Percentiles rank a stretch among this genome's conserved stretches.
Conservation (phyloP, 2,113 vertebrate genomes). For the Mustela nigripes region DNA sequence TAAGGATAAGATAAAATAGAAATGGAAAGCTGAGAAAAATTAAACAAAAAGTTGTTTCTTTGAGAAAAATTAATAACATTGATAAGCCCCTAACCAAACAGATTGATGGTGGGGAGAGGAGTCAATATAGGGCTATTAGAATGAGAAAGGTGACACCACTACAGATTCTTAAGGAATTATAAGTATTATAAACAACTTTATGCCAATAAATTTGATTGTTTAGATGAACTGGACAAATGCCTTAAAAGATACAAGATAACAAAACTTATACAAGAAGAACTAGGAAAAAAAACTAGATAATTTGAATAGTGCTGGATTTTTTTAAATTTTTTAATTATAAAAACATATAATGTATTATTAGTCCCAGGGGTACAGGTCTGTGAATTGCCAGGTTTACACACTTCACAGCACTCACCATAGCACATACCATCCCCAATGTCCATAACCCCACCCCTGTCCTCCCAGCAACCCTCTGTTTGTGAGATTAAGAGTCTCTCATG, state of each 20-base stretch:
- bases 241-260: neutral
- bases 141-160: neutral
- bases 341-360: no score
- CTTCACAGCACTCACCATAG: no score
- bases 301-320: neutral
- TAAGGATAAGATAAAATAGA: neutral
- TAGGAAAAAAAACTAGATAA: neutral
- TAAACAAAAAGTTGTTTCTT: neutral
- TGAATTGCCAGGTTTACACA: no score
- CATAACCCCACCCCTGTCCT: no score
- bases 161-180: neutral
- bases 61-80: neutral
- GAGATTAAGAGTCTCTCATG: no score
- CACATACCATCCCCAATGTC: no score
- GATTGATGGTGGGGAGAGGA: neutral
- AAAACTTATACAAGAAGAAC: neutral
- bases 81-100: neutral
- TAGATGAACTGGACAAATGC: neutral
- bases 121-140: neutral
- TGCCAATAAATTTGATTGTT: neutral
- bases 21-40: neutral
- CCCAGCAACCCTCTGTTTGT: no score
- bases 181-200: constrained; percentile 7
- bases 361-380: no score
- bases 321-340: no score